Percentiles rank a stretch among this genome's conserved stretches.
These are phyloP conservation scores for Sphecodes monilicornis DNA, from an alignment of 2,888 invertebrate genomes.

Conservation along the genomic window DNA sequence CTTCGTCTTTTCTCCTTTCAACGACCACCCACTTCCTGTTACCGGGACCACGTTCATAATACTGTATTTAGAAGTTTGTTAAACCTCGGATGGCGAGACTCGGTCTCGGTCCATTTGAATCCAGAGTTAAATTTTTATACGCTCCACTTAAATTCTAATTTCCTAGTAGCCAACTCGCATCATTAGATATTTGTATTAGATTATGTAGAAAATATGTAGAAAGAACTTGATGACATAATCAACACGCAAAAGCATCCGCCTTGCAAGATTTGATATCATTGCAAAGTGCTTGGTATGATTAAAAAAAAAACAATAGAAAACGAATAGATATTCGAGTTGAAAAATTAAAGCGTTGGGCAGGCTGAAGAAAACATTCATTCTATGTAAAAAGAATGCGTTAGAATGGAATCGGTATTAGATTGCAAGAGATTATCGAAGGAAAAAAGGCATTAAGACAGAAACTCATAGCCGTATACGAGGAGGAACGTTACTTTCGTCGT, in stretches of 20 bases:
- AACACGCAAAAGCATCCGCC: too few relatives aligned
- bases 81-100: too few relatives aligned
- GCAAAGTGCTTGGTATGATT: background rate
- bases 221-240: background rate
- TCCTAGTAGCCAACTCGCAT: too few relatives aligned
- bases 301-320: too few relatives aligned
- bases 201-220: background rate
- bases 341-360: background rate
- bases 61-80: background rate
- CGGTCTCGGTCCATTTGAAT: background rate
- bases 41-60: background rate
- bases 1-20: background rate
- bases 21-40: background rate
- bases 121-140: too few relatives aligned
- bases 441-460: background rate
- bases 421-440: background rate
- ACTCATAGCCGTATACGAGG: background rate
- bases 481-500: conserved; percentile 13
- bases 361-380: background rate
- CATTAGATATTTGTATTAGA: background rate
- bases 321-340: too few relatives aligned
- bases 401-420: background rate
- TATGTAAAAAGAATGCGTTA: background rate
- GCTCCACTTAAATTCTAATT: background rate
- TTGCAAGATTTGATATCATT: background rate